A percentile compares a stretch with the other conserved stretches of the same genome.
Evolutionary conservation across 2,797 vertebrate genomes (phyloP).

Genomic region (Oreochromis grahami): DNA sequence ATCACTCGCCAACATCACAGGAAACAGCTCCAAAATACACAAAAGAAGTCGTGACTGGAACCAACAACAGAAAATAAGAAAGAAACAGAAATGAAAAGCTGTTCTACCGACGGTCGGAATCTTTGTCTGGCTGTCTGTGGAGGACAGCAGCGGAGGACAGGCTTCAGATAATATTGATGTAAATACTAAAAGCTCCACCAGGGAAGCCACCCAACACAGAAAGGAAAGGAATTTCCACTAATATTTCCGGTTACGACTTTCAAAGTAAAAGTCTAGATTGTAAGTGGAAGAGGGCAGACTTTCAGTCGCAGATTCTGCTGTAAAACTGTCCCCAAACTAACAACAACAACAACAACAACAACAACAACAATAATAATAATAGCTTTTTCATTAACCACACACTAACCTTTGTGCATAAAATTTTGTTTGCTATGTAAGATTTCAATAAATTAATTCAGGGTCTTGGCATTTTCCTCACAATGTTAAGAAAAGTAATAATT

Average conservation of each 20-base stretch:
- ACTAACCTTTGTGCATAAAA: not conserved
- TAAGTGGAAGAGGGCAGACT: rapidly evolving
- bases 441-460: not conserved
- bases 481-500: not conserved
- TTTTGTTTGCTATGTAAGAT: not conserved
- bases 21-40: conserved; percentile 28
- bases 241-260: not conserved
- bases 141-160: not conserved
- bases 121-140: not conserved
- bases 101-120: not conserved
- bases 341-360: rapidly evolving
- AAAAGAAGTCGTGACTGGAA: not conserved
- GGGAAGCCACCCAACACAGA: conserved; percentile 28
- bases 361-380: rapidly evolving
- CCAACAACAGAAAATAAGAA: not conserved
- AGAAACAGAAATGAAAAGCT: not conserved
- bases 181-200: conserved; percentile 44
- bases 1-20: conserved; percentile 40
- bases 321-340: not conserved
- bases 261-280: conserved; percentile 32
- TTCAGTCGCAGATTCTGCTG: not conserved
- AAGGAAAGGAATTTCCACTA: rapidly evolving
- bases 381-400: not conserved
- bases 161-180: conserved; percentile 46
- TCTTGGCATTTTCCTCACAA: not conserved